Percentiles rank a stretch among this genome's conserved stretches.
phyloP scores from a whole-genome alignment of 2,113 vertebrate species.

The Tonatia bakeri region DNA sequence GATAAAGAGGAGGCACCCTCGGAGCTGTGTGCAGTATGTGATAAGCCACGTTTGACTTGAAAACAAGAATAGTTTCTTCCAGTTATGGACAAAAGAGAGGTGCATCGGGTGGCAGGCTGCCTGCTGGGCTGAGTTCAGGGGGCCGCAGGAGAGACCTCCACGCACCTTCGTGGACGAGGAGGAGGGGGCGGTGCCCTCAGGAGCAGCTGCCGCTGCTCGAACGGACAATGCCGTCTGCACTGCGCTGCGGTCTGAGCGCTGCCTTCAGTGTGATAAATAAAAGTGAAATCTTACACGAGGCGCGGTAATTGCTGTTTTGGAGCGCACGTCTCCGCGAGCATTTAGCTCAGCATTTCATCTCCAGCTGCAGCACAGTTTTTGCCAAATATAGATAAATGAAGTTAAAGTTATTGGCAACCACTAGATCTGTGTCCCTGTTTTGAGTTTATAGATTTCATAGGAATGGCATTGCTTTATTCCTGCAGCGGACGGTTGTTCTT shows the following conservation, averaged over 20 bases:
- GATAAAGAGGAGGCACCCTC: constrained; percentile 47
- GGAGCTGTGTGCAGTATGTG: background rate
- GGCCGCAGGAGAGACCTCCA: background rate
- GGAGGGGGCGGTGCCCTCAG: background rate
- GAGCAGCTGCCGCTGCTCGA: background rate
- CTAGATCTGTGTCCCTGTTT: constrained; percentile 80
- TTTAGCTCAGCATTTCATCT: constrained; percentile 85
- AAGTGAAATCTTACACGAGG: constrained; percentile 82
- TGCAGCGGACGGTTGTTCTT: constrained; percentile 64
- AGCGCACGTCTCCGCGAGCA: constrained; percentile 82
- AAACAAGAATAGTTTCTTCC: constrained; percentile 60
- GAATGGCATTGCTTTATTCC: constrained; percentile 75
- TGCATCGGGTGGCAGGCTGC: background rate
- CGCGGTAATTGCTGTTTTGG: constrained; percentile 85
- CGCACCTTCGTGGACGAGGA: background rate
- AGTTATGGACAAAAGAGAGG: constrained; percentile 68
- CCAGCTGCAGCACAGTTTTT: constrained; percentile 88
- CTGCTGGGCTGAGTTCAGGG: background rate
- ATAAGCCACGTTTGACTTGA: constrained; percentile 61
- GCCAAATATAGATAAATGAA: constrained; percentile 91
- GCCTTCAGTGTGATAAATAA: constrained; percentile 84
- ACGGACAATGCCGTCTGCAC: constrained; percentile 32
- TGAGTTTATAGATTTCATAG: constrained; percentile 81
- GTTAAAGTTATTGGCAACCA: constrained; percentile 86
- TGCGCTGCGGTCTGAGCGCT: constrained; percentile 66